Evolutionary conservation across 2,113 vertebrate species (phyloP).

Genomic region (Trichechus manatus): DNA sequence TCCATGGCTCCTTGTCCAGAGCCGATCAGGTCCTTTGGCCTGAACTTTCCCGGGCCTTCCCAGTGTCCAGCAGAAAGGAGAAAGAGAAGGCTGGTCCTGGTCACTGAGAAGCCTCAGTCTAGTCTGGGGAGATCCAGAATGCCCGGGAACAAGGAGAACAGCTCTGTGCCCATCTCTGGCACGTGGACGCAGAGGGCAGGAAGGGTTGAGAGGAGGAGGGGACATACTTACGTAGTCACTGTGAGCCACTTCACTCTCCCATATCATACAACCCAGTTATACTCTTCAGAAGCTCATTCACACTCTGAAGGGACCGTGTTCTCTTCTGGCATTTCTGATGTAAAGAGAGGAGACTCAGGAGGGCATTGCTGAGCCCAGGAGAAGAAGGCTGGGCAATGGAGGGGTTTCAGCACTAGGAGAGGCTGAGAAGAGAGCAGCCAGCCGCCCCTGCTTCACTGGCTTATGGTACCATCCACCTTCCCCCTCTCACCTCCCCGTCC

Average conservation of each 20-base stretch:
- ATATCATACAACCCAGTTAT: neutral
- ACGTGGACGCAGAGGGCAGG: neutral
- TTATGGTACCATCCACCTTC: neutral
- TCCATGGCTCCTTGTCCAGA: neutral
- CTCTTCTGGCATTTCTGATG: neutral
- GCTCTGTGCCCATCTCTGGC: neutral
- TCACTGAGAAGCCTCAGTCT: neutral
- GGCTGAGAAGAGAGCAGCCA: neutral
- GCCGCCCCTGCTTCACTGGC: neutral
- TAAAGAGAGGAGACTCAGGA: neutral
- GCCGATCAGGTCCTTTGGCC: fast-evolving
- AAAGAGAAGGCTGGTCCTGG: neutral
- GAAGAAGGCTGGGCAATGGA: neutral
- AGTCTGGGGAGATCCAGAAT: neutral
- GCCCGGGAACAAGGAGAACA: neutral
- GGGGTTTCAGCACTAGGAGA: neutral
- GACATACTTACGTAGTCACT: neutral
- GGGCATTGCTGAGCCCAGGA: neutral
- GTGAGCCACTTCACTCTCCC: neutral
- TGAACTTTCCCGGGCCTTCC: neutral
- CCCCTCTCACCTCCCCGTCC: neutral
- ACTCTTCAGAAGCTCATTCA: neutral
- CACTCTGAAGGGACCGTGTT: neutral
- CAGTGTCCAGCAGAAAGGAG: neutral
- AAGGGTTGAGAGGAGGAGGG: neutral